Evolutionary conservation across 2,888 invertebrate species (phyloP).

Genomic region (Hylaea fasciaria): DNA sequence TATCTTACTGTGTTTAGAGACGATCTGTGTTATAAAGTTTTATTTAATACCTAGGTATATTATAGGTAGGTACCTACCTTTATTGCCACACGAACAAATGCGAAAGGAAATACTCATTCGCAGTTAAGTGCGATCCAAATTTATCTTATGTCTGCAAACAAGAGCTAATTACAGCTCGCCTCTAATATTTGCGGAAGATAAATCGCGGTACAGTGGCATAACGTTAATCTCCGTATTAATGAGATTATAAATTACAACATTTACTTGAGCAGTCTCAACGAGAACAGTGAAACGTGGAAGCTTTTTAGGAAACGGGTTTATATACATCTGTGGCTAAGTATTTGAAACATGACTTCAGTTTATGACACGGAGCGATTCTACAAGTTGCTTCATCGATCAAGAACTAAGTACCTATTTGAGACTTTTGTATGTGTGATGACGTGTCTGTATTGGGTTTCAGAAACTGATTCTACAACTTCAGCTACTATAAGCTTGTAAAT

Average conservation of each 20-base stretch:
- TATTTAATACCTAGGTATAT: too few relatives aligned
- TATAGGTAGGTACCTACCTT: too few relatives aligned
- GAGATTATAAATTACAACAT: constrained; percentile 51
- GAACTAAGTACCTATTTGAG: too few relatives aligned
- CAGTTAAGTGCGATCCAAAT: constrained; percentile 63
- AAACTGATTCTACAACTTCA: background rate
- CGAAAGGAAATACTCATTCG: constrained; percentile 57
- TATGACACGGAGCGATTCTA: constrained; percentile 19
- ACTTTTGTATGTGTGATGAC: too few relatives aligned
- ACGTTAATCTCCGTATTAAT: constrained; percentile 57
- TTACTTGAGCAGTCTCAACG: constrained; percentile 30
- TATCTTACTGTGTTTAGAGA: too few relatives aligned
- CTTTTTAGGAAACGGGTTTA: constrained; percentile 33
- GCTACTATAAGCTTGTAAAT: too few relatives aligned
- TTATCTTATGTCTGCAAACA: constrained; percentile 73
- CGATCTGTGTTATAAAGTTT: too few relatives aligned
- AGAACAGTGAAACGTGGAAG: constrained; percentile 32
- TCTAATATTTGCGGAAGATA: constrained; percentile 79
- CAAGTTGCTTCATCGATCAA: constrained; percentile 16
- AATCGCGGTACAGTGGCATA: constrained; percentile 69
- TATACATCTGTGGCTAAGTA: constrained; percentile 17
- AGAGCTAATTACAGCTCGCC: constrained; percentile 72
- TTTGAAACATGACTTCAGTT: constrained; percentile 31
- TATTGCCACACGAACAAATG: constrained; percentile 7
- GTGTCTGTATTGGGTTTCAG: background rate